Base-by-base conservation (phyloP, 2,888 invertebrate genomes). In the Crepidodera aurea region DNA sequence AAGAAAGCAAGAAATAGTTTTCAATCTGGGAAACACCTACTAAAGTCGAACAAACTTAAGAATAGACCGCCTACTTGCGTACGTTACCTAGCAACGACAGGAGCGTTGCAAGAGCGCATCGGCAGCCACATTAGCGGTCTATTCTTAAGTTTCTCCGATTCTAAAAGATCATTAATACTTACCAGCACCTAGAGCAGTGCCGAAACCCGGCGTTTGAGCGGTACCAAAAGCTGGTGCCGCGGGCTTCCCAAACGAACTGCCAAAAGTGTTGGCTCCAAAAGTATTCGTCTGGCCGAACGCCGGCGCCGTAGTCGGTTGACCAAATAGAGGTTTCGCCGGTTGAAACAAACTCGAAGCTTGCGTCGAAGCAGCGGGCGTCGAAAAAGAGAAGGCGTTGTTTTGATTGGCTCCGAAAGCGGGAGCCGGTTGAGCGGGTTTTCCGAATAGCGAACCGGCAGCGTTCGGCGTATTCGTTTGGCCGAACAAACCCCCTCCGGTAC, bases 391-490 rank as follows among this genome's bases (percentile, higher is more conserved):
- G 19, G 80, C 79, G 27, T 79, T 62, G 62, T 79, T 79, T 1
- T 77, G 69, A 50, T 73, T 71, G 44, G 79, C 54, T 4, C 74
- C 73, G 56, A 74, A 80, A 27, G 75, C 77, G 1, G 83, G 79
- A 56, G 84, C 79, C 60, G 84, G 82, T 68, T 83, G 82, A 2
- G 82, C 72, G 18, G 82, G 80, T 71, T 82, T 83, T 56, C 81
- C 81, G 64, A 84, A 79, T 10, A 82, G 76, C 50, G 79, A 76
- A 22, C 74, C 76, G 12, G 75, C 73, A 53, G 73, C 69, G 48
- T 71, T 73, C 72, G 73, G 77, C 46, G 71, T 67, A 64, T 65
- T 67, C 18, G 73, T 66, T 68, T 72, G 69, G 54, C 79, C 75
- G 71, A 81, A 78, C 76, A 8, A 40, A 5, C 72, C 70, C 19